A percentile compares a stretch with the other conserved stretches of the same genome.
phyloP scores from a whole-genome alignment of 2,888 invertebrate genomes.

The Zootermopsis nevadensis region DNA sequence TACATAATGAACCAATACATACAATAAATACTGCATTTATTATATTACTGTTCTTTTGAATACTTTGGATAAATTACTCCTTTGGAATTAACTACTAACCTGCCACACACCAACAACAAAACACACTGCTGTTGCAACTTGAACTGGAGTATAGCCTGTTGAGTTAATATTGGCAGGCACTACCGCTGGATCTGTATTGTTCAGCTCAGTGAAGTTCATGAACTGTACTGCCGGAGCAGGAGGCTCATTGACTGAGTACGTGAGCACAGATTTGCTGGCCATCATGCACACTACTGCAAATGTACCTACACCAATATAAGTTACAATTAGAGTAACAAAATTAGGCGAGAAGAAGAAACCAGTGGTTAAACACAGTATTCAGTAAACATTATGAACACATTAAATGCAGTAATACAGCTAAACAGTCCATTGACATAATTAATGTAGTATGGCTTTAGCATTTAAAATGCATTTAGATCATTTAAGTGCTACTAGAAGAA shows the following conservation, averaged over 20 bases:
- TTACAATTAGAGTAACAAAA: not conserved
- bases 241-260: slow-evolving; percentile 13
- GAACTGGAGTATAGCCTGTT: slow-evolving; percentile 65
- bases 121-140: slow-evolving; percentile 82
- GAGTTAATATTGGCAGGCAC: not conserved
- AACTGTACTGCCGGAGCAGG: slow-evolving; percentile 21
- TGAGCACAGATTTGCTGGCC: slow-evolving; percentile 82
- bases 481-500: too few species aligned
- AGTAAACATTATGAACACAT: too few species aligned
- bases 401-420: too few species aligned
- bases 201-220: not conserved
- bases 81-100: slow-evolving; percentile 63
- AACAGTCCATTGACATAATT: too few species aligned
- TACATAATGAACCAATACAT: too few species aligned
- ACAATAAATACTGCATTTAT: too few species aligned
- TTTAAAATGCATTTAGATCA: too few species aligned
- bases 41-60: too few species aligned
- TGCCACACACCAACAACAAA: slow-evolving; percentile 81
- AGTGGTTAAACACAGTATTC: too few species aligned
- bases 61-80: too few species aligned
- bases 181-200: slow-evolving; percentile 1
- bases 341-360: too few species aligned
- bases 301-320: slow-evolving; percentile 67
- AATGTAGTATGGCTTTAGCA: too few species aligned
- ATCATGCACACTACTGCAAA: slow-evolving; percentile 92